Evolutionary conservation across 2,113 vertebrate genomes (phyloP), one percentile per base, ranked within the genome.

Genomic region (Lamprotornis superbus): DNA sequence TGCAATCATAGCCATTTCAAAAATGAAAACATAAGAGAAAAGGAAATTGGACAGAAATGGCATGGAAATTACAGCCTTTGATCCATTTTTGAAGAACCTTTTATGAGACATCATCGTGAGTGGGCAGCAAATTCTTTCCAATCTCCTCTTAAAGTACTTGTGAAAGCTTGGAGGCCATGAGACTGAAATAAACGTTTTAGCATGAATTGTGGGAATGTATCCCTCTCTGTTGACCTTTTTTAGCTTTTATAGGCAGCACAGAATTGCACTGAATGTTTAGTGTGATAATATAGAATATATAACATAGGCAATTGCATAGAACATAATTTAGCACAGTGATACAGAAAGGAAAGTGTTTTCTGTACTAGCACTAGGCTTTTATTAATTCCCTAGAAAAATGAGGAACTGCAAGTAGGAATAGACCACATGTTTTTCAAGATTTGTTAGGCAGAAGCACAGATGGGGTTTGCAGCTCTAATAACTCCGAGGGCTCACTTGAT

Each of bases 21-120:
- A 97, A 97, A 96, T 91, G 96, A 97, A 98, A 98, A 98, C 97
- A 98, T 97, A 96, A 94, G 93, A 97, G 97, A 97, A 98, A 98
- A 98, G 97, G 97, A 98, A 98, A 98, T 98, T 98, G 97, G 94
- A 96, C 96, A 98, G 97, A 98, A 98, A 98, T 98, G 97, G 97
- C 96, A 98, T 97, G 96, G 96, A 97, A 98, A 98, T 98, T 98
- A 98, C 87, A 98, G 97, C 92, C 98, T 98, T 98, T 97, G 96
- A 98, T 97, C 96, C 76, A 5, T 96, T 97, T 96, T 95, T 97
- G 95, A 97, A 97, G 96, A 97, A 96, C 92, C 92, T 93, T 96
- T 97, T 97, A 84, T 98, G 95, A 98, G 94, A 91, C 88, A 98
- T 97, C 96, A 96, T 96, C 57, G 37, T 94, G 95, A 98, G 97